A percentile compares a stretch with the other conserved stretches of the same genome.
Conservation (phyloP, 2,797 vertebrate genomes). For the Vultur gryphus region DNA sequence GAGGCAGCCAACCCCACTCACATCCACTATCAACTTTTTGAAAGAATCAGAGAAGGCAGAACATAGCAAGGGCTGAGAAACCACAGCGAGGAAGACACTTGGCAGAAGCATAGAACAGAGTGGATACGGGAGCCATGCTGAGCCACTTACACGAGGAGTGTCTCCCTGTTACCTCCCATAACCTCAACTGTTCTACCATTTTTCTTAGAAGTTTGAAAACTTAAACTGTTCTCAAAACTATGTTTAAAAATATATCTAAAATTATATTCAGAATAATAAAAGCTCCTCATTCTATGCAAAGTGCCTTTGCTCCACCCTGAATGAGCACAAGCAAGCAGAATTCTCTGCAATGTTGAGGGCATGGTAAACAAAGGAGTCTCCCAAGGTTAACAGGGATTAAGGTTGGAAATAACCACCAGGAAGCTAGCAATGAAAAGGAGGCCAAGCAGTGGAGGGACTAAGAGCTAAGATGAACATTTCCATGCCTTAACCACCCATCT, state of each 20-base stretch:
- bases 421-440: not conserved
- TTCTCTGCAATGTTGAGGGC: not conserved
- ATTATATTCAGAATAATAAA: not conserved
- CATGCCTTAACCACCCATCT: not conserved
- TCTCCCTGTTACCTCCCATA: not conserved
- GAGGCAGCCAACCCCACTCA: not conserved
- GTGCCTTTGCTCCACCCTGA: not conserved
- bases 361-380: not conserved
- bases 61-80: not conserved
- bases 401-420: not conserved
- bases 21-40: not conserved
- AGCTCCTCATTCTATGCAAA: not conserved
- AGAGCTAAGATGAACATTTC: not conserved
- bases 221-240: not conserved
- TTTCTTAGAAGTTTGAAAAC: not conserved
- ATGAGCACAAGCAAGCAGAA: not conserved
- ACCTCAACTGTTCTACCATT: not conserved
- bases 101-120: not conserved
- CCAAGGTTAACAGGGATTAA: not conserved
- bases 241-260: not conserved
- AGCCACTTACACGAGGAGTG: not conserved
- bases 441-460: not conserved
- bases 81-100: accelerated
- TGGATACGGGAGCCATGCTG: not conserved
- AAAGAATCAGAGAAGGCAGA: not conserved